Evolutionary conservation across 2,888 invertebrate genomes (phyloP).

Genomic region (Deroplatys truncata): DNA sequence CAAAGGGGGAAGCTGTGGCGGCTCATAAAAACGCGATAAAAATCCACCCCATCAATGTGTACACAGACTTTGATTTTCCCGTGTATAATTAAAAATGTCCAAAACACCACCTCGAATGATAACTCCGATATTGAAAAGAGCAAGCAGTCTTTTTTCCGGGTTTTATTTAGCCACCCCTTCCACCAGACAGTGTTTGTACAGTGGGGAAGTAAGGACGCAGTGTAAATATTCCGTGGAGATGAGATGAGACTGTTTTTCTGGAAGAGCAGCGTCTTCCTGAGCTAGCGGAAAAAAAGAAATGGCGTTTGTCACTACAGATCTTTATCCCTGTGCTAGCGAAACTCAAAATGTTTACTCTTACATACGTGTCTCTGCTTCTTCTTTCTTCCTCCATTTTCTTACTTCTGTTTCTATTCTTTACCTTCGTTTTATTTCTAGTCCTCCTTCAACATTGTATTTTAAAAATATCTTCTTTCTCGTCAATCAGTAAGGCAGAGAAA

Average conservation of each 20-base stretch:
- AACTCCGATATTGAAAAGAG: constrained; percentile 2
- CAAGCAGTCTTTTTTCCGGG: neutral
- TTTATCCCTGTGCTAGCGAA: neutral
- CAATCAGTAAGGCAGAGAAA: no score
- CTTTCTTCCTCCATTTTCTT: neutral
- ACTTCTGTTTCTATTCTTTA: neutral
- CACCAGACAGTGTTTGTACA: neutral
- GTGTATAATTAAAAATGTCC: constrained; percentile 24
- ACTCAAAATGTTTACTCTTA: neutral
- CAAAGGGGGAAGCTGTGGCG: neutral
- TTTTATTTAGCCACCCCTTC: no score
- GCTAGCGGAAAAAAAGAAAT: neutral
- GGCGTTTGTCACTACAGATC: neutral
- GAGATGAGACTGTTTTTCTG: neutral
- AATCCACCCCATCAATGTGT: neutral
- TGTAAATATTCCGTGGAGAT: neutral
- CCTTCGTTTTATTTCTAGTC: neutral
- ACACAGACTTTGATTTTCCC: neutral
- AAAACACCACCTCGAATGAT: constrained; percentile 7
- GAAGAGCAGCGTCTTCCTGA: neutral
- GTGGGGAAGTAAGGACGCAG: neutral
- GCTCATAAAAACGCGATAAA: constrained; percentile 3
- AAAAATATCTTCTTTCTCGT: no score
- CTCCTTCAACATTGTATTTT: neutral
- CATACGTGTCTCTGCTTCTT: neutral